Evolutionary conservation across 1,140 invertebrate genomes (phyloP), one percentile per base, ranked within the genome.

Genomic region (Drosophila sulfurigaster): DNA sequence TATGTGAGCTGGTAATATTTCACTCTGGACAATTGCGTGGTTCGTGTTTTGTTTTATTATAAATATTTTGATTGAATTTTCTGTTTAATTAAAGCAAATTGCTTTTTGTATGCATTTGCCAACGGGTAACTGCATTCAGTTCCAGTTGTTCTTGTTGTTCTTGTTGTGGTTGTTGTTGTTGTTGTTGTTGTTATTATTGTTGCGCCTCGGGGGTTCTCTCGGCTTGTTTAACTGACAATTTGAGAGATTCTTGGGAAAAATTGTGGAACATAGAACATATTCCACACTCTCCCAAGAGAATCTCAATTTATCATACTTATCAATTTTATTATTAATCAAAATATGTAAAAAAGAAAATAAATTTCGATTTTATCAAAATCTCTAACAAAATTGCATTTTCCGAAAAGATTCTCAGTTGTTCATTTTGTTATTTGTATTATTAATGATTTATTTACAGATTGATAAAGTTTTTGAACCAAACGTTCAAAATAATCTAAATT

Each of bases 1-100:
- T 2, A 32, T 15, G 5, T 43, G 20, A 13, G 41, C 15, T 20
- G 15, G 16, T 38, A 35, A 58, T 58, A 70, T 48, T 56, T 54
- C 60, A 41, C 68, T 54, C 68, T 54, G 62, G 71, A 74, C 71
- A 74, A 74, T 62, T 63, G 72, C 67, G 58, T 59, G 67, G 51
- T 63, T 63, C 57, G 56, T 70, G 62, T 63, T 66, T 80, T 86
- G 59, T 81, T 88, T 77, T 85, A 86, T 79, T 58, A 85, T 89
- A 88, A 88, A 88, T 88, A 88, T 88, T 88, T 88, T 88, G 85
- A 88, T 88, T 88, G 85, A 88, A 88, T 88, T 88, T 88, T 81
- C 85, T 89, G 85, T 81, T 88, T 88, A 88, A 88, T 88, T 88
- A 88, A 88, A 88, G 68, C 85, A 89, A 88, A 89, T 88, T 89